Evolutionary conservation across 2,113 vertebrate species (phyloP).

Genomic region (Craseonycteris thonglongyai): DNA sequence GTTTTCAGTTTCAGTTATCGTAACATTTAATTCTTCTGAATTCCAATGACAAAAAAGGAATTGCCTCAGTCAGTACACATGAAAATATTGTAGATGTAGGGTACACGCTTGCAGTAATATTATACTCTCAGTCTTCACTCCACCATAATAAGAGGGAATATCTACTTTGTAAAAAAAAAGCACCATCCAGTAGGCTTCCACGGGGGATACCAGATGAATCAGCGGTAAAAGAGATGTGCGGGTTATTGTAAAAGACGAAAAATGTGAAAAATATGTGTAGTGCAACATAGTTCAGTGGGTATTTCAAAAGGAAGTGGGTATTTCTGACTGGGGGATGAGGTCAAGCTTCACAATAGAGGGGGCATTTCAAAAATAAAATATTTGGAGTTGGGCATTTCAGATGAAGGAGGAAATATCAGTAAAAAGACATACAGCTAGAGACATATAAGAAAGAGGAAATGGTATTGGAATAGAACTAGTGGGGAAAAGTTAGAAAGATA

Average conservation of each 20-base stretch:
- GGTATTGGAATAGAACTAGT: not conserved
- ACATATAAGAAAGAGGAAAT: not conserved
- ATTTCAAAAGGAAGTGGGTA: not conserved
- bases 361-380: not conserved
- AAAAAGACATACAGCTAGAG: not conserved
- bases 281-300: not conserved
- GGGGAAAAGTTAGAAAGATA: not conserved
- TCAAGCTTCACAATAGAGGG: not conserved
- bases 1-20: not conserved
- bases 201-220: not conserved
- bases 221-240: not conserved
- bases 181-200: not conserved
- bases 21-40: not conserved
- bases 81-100: not conserved
- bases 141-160: not conserved
- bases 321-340: not conserved
- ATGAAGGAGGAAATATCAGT: not conserved
- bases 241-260: not conserved
- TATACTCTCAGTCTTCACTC: not conserved
- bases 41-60: not conserved
- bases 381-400: not conserved
- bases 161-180: not conserved
- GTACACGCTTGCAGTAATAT: not conserved
- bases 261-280: not conserved
- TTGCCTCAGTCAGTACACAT: not conserved